These are phyloP conservation scores for Sakesphorus luctuosus DNA, from an alignment of 2,113 vertebrate genomes.

Conservation along the genomic window DNA sequence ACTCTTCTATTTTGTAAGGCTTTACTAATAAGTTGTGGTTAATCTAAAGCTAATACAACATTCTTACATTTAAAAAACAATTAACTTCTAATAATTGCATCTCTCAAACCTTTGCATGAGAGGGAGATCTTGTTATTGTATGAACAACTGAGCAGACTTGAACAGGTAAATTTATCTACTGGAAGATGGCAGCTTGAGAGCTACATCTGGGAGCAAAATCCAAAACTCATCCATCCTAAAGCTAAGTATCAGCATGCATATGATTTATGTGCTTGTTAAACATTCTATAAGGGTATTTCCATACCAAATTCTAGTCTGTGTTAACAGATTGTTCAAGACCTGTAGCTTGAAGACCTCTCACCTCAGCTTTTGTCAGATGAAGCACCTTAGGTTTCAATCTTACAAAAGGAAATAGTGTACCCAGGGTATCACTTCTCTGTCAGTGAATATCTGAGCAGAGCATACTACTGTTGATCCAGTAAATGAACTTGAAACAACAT, in stretches of 20 bases:
- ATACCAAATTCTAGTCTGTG: background rate
- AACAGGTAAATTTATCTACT: background rate
- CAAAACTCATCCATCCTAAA: background rate
- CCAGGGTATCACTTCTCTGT: background rate
- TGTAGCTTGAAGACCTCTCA: background rate
- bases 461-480: background rate
- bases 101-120: background rate
- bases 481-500: constrained; percentile 36
- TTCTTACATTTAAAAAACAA: background rate
- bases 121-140: background rate
- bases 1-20: background rate
- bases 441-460: background rate
- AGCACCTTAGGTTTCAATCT: background rate
- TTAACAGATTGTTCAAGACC: background rate
- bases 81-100: background rate
- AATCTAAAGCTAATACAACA: background rate
- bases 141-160: background rate
- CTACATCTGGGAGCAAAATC: background rate
- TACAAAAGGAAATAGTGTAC: background rate
- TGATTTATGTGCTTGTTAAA: background rate
- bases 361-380: background rate
- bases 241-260: background rate
- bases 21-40: background rate
- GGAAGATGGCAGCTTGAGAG: background rate
- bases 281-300: background rate